Base-by-base conservation (phyloP, 1,140 invertebrate genomes). In the Druon quercuslanigerum region DNA sequence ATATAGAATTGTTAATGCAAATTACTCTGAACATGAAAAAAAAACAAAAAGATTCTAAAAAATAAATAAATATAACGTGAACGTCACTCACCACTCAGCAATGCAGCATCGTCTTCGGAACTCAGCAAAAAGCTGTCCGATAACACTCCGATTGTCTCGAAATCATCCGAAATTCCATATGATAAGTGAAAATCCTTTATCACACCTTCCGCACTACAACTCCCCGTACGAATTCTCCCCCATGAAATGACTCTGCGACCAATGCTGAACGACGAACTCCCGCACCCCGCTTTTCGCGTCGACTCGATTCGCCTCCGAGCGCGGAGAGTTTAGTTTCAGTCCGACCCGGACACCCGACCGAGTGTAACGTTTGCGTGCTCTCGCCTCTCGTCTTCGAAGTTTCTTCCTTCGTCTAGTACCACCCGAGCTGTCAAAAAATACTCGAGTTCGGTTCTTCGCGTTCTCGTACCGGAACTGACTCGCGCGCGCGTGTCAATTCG, bases 311-410 rank as follows among this genome's bases (percentile, higher is more conserved):
- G 78, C 20, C 74, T 75, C 77, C 77, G 78, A 51, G 70, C 51
- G 76, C 57, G 80, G 73, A 70, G 73, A 79, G 81, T 75, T 78
- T 74, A 75, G 79, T 80, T 79, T 90, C 87, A 90, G 89, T 90
- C 86, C 88, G 84, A 88, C 86, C 89, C 88, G 90, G 89, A 90
- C 89, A 85, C 85, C 86, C 86, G 84, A 88, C 83, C 84, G 87
- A 89, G 86, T 87, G 87, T 83, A 83, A 83, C 84, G 82, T 80
- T 83, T 83, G 82, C 71, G 33, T 74, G 54, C 66, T 52, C 60
- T 33, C 3, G 3, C 25, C 3, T 74, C 71, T 66, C 56, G 56
- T 66, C 60, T 54, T 66, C 33, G 20, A 57, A 51, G 50, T 71
- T 71, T 74, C 72, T 75, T 71, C 19, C 51, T 40, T 54, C 56